Percentiles rank a stretch among this genome's conserved stretches.
These are phyloP conservation scores for Arctocebus calabarensis DNA, from an alignment of 2,797 vertebrate genomes.

Conservation along the genomic window DNA sequence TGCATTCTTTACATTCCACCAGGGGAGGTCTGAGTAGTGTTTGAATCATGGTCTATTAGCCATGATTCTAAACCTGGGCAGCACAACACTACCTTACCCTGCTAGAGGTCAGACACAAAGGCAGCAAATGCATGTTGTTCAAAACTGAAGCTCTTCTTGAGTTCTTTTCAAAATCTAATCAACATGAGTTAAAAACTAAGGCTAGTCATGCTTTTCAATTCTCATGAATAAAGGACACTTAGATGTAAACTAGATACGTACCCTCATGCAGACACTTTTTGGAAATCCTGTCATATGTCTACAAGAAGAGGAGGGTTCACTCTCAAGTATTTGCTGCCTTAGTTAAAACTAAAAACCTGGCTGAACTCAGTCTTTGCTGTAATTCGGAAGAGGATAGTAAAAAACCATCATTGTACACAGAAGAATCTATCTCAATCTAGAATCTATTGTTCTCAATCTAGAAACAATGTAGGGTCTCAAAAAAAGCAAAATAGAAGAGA, in stretches of 20 bases:
- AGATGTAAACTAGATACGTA: not conserved
- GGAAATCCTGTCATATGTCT: not conserved
- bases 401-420: rapidly evolving
- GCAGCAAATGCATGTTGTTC: rapidly evolving
- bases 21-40: not conserved
- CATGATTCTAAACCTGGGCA: rapidly evolving
- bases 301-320: not conserved
- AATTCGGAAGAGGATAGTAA: not conserved
- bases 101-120: not conserved
- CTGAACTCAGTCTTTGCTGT: not conserved
- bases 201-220: not conserved
- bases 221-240: not conserved
- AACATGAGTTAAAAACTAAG: not conserved
- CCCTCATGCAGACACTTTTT: not conserved
- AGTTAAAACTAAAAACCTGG: not conserved
- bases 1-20: rapidly evolving
- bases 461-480: not conserved
- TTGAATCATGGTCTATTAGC: not conserved
- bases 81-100: rapidly evolving
- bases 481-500: not conserved
- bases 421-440: not conserved
- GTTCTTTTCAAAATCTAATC: not conserved
- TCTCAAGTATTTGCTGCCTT: not conserved
- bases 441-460: not conserved
- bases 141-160: not conserved